A percentile compares a stretch with the other conserved stretches of the same genome.
phyloP scores from a whole-genome alignment of 2,888 invertebrate genomes.

The Drosophila prolongata region DNA sequence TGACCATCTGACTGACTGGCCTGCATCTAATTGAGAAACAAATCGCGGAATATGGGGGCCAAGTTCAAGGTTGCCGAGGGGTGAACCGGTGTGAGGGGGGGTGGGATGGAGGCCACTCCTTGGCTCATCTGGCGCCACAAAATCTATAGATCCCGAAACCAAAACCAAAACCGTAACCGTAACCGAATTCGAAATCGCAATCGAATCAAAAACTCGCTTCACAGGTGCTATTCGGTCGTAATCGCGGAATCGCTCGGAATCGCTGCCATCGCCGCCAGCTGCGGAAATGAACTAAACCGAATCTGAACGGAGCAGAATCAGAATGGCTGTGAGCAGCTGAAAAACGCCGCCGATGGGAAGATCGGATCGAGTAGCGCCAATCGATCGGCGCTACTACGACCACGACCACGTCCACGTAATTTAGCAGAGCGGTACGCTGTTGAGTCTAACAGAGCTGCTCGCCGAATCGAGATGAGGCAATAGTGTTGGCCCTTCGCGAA shows the following conservation, averaged over 20 bases:
- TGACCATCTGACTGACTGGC: neutral
- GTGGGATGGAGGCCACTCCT: neutral
- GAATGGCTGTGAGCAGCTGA: slow-evolving; percentile 8
- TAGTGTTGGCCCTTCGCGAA: neutral
- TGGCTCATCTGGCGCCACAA: neutral
- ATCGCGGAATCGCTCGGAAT: slow-evolving; percentile 1
- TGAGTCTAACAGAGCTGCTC: slow-evolving; percentile 13
- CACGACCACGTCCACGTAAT: slow-evolving; percentile 20
- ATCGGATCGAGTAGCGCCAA: slow-evolving; percentile 40
- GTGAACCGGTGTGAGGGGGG: too few species aligned
- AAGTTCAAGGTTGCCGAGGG: slow-evolving; percentile 31
- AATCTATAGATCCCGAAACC: neutral
- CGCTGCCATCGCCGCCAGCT: slow-evolving; percentile 13
- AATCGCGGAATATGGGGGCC: neutral
- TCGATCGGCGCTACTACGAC: slow-evolving; percentile 23
- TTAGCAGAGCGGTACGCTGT: slow-evolving; percentile 10
- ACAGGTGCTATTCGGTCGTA: neutral
- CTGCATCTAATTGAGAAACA: slow-evolving; percentile 38
- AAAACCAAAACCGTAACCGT: too few species aligned
- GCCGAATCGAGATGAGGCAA: neutral
- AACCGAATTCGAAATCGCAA: neutral
- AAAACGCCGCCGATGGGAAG: slow-evolving; percentile 21
- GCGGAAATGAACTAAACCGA: slow-evolving; percentile 19
- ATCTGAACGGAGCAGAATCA: slow-evolving; percentile 17
- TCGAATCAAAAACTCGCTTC: neutral